Evolutionary conservation across 2,797 vertebrate genomes (phyloP), one percentile per base, ranked within the genome.

Genomic region (Ceyx erithaca): DNA sequence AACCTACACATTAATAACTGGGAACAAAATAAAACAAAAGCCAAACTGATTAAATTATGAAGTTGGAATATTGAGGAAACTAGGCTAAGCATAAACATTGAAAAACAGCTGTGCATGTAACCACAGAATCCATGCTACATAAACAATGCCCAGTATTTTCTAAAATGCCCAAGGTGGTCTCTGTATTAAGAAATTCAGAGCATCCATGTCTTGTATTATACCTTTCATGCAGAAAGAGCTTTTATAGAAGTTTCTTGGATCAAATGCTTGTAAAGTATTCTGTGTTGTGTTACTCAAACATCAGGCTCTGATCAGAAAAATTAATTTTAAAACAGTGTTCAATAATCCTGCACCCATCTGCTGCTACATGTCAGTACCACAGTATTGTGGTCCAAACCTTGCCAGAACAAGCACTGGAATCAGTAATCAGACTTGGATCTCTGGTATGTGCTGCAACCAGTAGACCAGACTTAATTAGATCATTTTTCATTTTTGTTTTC

Each of bases 401-500:
- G 41, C 68, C 80, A 90, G 91, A 59, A 35, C 66, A 37, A 81
- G 54, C 61, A 41, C 55, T 85, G 55, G 75, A 71, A 49, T 87
- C 71, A 77, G 61, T 82, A 96, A 89, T 84, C 71, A 81, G 68
- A 88, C 69, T 33, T 61, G 80, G 59, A 76, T 81, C 71, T 87
- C 52, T 93, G 72, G 49, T 82, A n/a, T 58, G 54, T 75, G 49
- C 90, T 89, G 49, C 66, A 80, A 84, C 26, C 55, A 90, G 45
- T 75, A 92, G 61, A 72, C 58, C 49, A 87, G 77, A 45, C 59
- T 94, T 90, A 96, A 92, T 92, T 77, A 85, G 66, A 77, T 92
- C 37, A 89, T 94, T 97, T 96, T 96, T 96, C 92, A 90, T 89
- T 94, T 96, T 80, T 92, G 52, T 91, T 97, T 97, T 93, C 89